Conservation (phyloP, 2,888 invertebrate species). For the Atrina japonica region DNA sequence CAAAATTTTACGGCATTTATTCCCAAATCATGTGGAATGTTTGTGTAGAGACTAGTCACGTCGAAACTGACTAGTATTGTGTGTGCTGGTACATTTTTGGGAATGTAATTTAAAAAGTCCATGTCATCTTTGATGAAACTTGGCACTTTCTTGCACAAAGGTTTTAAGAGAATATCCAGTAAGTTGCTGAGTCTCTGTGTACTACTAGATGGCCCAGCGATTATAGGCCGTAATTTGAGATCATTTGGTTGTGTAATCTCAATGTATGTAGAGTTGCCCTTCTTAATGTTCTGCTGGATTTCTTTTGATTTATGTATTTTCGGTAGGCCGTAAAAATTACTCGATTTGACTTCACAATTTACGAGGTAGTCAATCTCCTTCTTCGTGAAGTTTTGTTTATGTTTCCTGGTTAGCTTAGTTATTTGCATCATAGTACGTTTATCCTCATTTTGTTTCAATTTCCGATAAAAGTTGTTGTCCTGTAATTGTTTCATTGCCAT, state of each 20-base stretch:
- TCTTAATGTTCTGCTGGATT: constrained; percentile 22
- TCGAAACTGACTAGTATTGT: constrained; percentile 15
- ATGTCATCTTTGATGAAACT: constrained; percentile 38
- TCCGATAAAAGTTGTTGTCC: constrained; percentile 19
- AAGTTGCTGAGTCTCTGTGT: constrained; percentile 39
- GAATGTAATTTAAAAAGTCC: constrained; percentile 36
- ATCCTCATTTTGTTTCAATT: constrained; percentile 25
- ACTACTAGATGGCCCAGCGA: constrained; percentile 34
- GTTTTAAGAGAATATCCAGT: constrained; percentile 41
- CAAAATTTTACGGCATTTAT: constrained; percentile 24
- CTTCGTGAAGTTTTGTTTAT: constrained; percentile 3
- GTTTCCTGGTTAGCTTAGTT: constrained; percentile 4
- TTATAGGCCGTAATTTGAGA: constrained; percentile 39
- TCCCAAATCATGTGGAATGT: constrained; percentile 18
- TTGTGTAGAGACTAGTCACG: constrained; percentile 31
- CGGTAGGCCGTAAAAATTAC: constrained; percentile 37
- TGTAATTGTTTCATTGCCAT: constrained; percentile 31
- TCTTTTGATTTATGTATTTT: constrained; percentile 34
- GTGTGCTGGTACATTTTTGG: neutral
- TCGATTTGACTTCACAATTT: constrained; percentile 21
- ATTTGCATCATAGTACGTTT: constrained; percentile 23
- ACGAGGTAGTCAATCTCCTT: constrained; percentile 26
- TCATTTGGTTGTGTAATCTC: constrained; percentile 19
- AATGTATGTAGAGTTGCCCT: constrained; percentile 17
- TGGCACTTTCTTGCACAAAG: constrained; percentile 28